Evolutionary conservation across 2,888 invertebrate genomes (phyloP), one percentile per base, ranked within the genome.

Genomic region (Reticulitermes lucifugus): DNA sequence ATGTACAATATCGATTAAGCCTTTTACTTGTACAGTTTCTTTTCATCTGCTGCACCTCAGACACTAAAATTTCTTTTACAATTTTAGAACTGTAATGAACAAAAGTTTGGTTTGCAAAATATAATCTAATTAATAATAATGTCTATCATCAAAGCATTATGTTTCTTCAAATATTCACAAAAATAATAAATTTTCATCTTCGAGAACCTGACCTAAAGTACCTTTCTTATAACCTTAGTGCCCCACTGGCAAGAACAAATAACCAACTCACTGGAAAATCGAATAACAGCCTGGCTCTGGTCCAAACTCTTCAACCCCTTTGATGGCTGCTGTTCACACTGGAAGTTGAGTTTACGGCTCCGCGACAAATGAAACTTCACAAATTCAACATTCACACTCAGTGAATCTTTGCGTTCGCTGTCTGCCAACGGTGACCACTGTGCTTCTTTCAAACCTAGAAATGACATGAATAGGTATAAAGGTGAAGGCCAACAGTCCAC

Each of bases 341-440:
- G 95, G 88, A 97, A 95, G 91, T 97, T 97, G 43, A 98, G 91
- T 91, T 98, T 98, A 87, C 98, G 93, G 81, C 97, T 98, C 86
- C 99, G 92, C 0, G 98, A 97, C 83, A 99, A 93, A 90, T 99
- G 98, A 89, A 99, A 97, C 91, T 98, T 98, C 83, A 99, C 98
- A 90, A 98, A 99, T 91, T 98, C 98, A 3, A 99, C 98, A 91
- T 98, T 98, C 86, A 99, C 96, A 89, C 98, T 98, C 18, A 99
- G 93, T 0, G 98, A 98, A 92, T 99, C 98, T 90, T 98, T 98
- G 82, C 98, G 93, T 91, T 98, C 98, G 87, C 95, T 95, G 89
- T 97, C 97, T 0, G 96, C 95, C 5, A 97, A 91, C 0, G 97
- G 97, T 0, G 97, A 96, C 94, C 97, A 97, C 90, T 97, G 97